Base-by-base conservation (phyloP, 2,797 vertebrate genomes). In the Amblyopsis hoosieri region DNA sequence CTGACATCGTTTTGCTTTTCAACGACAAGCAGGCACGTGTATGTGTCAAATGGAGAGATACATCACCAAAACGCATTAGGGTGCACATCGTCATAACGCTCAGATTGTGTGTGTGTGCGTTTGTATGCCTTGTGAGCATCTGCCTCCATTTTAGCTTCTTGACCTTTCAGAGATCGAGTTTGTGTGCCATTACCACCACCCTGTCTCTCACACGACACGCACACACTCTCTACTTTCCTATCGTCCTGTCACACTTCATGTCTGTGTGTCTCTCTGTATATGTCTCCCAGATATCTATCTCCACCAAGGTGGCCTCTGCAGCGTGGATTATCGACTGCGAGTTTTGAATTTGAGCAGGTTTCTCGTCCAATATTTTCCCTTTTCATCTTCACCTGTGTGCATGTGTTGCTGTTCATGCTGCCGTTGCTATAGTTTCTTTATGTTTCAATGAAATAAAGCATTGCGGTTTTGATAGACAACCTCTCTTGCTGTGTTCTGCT, bases 401-500 rank as follows among this genome's bases (percentile, higher is more conserved):
- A 79, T 77, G 76, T 83, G 88, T 86, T 47, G 47, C 29, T 23
- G 15, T 53, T 17, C 76, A 82, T 69, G 76, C 82, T 79, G 72
- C 64, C 56, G 70, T 64, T 77, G 71, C 82, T 75, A 85, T 80
- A 82, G 86, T 87, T 84, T 81, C 79, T 83, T 75, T 71, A 80
- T 79, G 82, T 75, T 76, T 77, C 64, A 70, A 76, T 74, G 68
- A 83, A 76, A 82, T 81, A 78, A 85, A 66, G 67, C 70, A 74
- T 67, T 85, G 84, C 83, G 85, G 76, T 74, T 80, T 45, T 76
- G 81, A 81, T 49, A 68, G 71, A 80, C 81, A 89, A 83, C 82
- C 82, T 83, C 80, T 80, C 75, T 68, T 76, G 80, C 63, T 62
- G 74, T 64, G 69, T 75, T 86, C 82, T 85, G 80, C 84, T 89